Evolutionary conservation across 2,888 invertebrate species (phyloP), one percentile per base, ranked within the genome.

Genomic region (Dioctria linearis): DNA sequence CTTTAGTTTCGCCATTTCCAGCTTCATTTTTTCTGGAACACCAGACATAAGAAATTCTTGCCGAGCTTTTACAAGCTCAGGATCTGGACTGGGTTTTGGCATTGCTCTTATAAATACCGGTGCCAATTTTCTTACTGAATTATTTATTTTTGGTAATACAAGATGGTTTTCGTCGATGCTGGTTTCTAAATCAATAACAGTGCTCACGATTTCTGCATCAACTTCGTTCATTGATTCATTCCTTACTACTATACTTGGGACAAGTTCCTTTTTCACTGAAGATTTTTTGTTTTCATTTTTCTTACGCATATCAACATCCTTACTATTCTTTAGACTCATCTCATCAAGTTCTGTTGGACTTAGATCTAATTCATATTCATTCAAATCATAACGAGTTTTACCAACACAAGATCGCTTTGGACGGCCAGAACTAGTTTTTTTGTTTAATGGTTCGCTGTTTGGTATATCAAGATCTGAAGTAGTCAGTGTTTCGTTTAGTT

Each of bases 41-140:
- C 94, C 94, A 82, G 95, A 94, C 84, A 92, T 91, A 54, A 95
- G 88, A 88, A 95, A 95, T 82, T 91, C 91, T 82, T 91, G 91
- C 84, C 92, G 92, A 4, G 95, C 94, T 86, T 92, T 92, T 65
- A 92, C 80, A 61, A 90, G 88, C 78, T 89, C 90, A 13, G 91
- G 90, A 88, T 93, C 92, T 13, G 90, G 85, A 86, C 91, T 91
- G 5, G 90, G 90, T 87, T 92, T 93, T 9, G 90, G 87, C 59
- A 87, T 57, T 63, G 87, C 86, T 81, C 90, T 91, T 0, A 90
- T 86, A 87, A 95, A 95, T 66, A 95, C 90, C n/a, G 95, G 94
- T 1, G 95, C 95, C 61, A 94, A 85, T 88, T 93, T 94, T 61
- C 87, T 85, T 13, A 89, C 86, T 9, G 86, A 86, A 83, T 87